phyloP scores from a whole-genome alignment of 1,140 invertebrate genomes.

The Chionoecetes opilio region DNA sequence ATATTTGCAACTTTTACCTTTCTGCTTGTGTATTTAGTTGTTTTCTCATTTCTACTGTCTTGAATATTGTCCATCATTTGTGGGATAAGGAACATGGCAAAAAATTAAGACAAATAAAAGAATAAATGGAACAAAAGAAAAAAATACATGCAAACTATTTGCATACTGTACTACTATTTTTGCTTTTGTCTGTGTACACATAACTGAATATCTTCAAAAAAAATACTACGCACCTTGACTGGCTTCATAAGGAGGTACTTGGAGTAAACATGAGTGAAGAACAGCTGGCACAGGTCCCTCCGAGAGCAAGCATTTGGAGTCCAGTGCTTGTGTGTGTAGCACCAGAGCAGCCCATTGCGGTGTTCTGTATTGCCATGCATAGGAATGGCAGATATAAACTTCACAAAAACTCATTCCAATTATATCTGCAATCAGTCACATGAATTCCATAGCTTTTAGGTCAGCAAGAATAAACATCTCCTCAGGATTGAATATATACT shows the following conservation, averaged over 20 bases:
- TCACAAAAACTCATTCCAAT: background rate
- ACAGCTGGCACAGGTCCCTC: constrained; percentile 83
- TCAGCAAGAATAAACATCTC: no score
- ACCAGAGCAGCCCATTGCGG: constrained; percentile 85
- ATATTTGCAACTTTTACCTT: no score
- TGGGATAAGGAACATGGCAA: no score
- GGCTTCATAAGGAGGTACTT: constrained; percentile 84
- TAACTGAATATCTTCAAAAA: background rate
- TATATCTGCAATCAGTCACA: background rate
- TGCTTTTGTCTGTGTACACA: no score
- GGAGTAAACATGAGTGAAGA: constrained; percentile 85
- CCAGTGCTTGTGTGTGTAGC: constrained; percentile 83
- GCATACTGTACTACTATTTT: no score
- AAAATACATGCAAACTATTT: no score
- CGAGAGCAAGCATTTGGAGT: constrained; percentile 85
- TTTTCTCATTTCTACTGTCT: no score
- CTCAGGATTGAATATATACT: no score
- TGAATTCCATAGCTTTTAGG: background rate
- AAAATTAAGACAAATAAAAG: background rate
- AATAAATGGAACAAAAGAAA: no score
- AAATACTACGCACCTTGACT: constrained; percentile 83
- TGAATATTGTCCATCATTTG: no score
- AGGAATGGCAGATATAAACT: background rate
- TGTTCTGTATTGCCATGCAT: constrained; percentile 43
- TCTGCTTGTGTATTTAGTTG: no score